These are phyloP conservation scores for Catharus ustulatus DNA, from an alignment of 2,797 vertebrate genomes.

Conservation along the genomic window DNA sequence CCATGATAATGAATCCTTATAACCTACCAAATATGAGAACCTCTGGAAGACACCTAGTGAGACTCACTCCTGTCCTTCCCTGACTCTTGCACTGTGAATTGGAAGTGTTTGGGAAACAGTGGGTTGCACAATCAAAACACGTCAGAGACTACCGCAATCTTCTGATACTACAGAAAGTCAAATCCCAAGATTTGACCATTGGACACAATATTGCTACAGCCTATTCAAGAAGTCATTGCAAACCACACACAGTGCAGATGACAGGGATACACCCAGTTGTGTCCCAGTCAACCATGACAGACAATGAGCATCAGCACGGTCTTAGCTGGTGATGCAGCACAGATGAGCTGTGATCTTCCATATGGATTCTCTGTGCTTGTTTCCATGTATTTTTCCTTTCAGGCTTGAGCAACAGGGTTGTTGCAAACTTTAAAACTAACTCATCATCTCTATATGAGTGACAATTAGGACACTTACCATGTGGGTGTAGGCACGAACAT, in stretches of 20 bases:
- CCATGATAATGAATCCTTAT: not conserved
- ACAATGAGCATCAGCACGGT: rapidly evolving
- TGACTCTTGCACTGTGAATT: not conserved
- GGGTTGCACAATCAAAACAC: not conserved
- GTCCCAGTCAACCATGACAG: not conserved
- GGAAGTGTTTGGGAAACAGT: not conserved
- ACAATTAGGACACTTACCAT: not conserved
- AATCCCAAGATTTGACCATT: not conserved
- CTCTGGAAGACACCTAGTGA: not conserved
- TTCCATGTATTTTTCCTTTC: not conserved
- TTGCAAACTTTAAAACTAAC: not conserved
- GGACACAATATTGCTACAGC: not conserved
- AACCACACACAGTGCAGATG: not conserved
- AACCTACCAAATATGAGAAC: not conserved
- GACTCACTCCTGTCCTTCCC: rapidly evolving
- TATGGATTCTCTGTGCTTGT: not conserved
- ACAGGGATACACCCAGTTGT: not conserved
- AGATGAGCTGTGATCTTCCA: not conserved
- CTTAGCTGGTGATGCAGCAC: not conserved
- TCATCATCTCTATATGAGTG: not conserved
- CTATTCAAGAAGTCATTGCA: too few relatives aligned
- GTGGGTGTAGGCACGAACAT: not conserved
- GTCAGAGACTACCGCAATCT: not conserved
- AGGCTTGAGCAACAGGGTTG: not conserved
- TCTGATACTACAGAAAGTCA: not conserved